Percentiles rank a stretch among this genome's conserved stretches.
These are phyloP conservation scores for Macaria notata DNA, from an alignment of 2,888 invertebrate genomes.

Conservation along the genomic window DNA sequence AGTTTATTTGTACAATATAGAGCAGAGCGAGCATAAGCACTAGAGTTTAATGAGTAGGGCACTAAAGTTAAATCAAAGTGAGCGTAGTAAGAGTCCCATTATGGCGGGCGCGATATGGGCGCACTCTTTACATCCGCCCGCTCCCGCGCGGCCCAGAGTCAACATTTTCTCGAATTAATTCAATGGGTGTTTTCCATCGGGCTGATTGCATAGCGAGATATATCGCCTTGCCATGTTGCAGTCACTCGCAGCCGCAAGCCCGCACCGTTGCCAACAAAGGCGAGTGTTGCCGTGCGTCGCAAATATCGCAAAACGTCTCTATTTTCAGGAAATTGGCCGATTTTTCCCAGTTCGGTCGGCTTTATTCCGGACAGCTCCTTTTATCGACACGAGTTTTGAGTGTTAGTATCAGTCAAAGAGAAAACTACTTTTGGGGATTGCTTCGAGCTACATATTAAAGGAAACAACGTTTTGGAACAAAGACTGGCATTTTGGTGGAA, in stretches of 20 bases:
- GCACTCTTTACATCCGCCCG: background rate
- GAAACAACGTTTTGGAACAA: constrained; percentile 8
- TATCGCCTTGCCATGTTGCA: constrained; percentile 31
- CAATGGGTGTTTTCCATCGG: constrained; percentile 26
- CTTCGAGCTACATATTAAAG: constrained; percentile 4
- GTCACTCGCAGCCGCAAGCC: constrained; percentile 30
- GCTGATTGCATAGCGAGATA: constrained; percentile 29
- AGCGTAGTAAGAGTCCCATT: background rate
- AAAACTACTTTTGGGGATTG: background rate
- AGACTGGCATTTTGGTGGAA: constrained; percentile 10
- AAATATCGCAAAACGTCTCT: constrained; percentile 12
- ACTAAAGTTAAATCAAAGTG: constrained; percentile 1
- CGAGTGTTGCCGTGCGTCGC: constrained; percentile 10
- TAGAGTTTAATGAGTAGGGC: background rate
- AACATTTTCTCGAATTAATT: constrained; percentile 25
- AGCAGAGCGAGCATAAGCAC: background rate
- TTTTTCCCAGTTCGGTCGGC: constrained; percentile 7
- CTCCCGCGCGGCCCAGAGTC: constrained; percentile 2
- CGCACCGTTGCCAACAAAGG: constrained; percentile 30
- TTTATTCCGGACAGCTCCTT: constrained; percentile 1
- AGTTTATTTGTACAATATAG: background rate
- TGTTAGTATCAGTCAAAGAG: constrained; percentile 1
- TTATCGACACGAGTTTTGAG: constrained; percentile 3
- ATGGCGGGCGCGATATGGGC: background rate
- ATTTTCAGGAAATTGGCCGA: constrained; percentile 12